Evolutionary conservation across 2,113 vertebrate species (phyloP), one percentile per base, ranked within the genome.

Genomic region (Zonotrichia leucophrys): DNA sequence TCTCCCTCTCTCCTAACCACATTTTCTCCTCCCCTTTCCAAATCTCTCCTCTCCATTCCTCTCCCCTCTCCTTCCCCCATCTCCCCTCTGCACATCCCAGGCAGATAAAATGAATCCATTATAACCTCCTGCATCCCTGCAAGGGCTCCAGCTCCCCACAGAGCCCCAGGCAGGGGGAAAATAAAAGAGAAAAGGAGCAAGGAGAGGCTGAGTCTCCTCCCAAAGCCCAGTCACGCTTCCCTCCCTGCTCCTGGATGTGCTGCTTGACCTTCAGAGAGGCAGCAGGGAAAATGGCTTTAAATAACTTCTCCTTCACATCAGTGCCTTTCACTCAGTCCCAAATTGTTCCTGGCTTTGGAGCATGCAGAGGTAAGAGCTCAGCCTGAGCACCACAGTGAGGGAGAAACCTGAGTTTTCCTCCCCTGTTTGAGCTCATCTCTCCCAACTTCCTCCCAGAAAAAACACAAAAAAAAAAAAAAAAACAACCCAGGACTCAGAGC

Each of bases 241-340:
- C 44, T 62, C 69, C 87, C 49, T 0, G 7, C n/a, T 41, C 24
- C 0, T 0, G 73, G 74, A 64, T 55, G 81, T 33, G 6, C 8
- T 28, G 83, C 92, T 39, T 37, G 90, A 96, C 90, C 92, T 95
- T 92, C 94, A 80, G 63, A 41, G 52, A 69, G 86, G 68, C 35
- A 33, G 52, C 23, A 66, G 75, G 64, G 73, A 78, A 81, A 95
- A 85, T 0, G n/a, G 85, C 92, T 92, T 66, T 30, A 62, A 93
- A 68, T 33, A 76, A 58, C 59, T 16, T 20, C 72, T 55, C 25
- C 10, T 59, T 41, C 81, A 19, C 63, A 88, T 11, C 79, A 63
- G 67, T 1, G 64, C 21, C 67, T 50, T 24, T 42, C 68, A 10
- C 68, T 73, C 53, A 2, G 21, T 5, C 83, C 80, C 49, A 18